phyloP scores from a whole-genome alignment of 35 echinoderm and acorn worm species.

The Ophioderma brevispina region DNA sequence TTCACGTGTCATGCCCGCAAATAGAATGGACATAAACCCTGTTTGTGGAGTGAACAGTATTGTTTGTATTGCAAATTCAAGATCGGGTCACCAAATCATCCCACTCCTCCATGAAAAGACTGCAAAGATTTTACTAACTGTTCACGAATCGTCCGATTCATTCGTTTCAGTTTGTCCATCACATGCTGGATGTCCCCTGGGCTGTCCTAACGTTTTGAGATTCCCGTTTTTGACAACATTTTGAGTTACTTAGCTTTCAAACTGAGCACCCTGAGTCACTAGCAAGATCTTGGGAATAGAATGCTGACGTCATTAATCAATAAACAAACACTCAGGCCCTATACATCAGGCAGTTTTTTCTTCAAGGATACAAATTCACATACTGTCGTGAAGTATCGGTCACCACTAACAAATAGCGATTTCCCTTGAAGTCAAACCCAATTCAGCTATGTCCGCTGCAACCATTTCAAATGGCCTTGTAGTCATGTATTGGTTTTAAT shows the following conservation, averaged over 20 bases:
- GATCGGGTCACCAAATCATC: neutral
- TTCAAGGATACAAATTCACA: conserved; percentile 60
- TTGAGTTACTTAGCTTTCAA: conserved; percentile 18
- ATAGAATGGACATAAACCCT: conserved; percentile 28
- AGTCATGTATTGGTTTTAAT: neutral
- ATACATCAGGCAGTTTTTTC: conserved; percentile 35
- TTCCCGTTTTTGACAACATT: neutral
- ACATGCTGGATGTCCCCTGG: conserved; percentile 38
- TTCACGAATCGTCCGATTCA: too few relatives aligned
- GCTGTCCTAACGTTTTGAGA: conserved; percentile 9
- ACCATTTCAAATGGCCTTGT: conserved; percentile 54
- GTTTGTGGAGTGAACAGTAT: conserved; percentile 22
- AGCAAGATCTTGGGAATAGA: conserved; percentile 7
- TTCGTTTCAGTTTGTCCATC: too few relatives aligned
- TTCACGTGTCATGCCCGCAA: conserved; percentile 15
- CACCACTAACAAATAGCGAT: conserved; percentile 66
- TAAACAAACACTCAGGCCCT: conserved; percentile 59
- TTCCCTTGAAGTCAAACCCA: conserved; percentile 44
- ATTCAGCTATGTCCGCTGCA: conserved; percentile 72
- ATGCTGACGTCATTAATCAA: too few relatives aligned
- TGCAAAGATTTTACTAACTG: too few relatives aligned
- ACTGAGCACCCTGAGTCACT: conserved; percentile 37
- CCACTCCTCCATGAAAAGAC: too few relatives aligned
- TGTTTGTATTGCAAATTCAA: conserved; percentile 42
- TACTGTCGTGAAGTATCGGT: conserved; percentile 70